phyloP scores from a whole-genome alignment of 2,797 vertebrate genomes.

The Esox masquinongy region DNA sequence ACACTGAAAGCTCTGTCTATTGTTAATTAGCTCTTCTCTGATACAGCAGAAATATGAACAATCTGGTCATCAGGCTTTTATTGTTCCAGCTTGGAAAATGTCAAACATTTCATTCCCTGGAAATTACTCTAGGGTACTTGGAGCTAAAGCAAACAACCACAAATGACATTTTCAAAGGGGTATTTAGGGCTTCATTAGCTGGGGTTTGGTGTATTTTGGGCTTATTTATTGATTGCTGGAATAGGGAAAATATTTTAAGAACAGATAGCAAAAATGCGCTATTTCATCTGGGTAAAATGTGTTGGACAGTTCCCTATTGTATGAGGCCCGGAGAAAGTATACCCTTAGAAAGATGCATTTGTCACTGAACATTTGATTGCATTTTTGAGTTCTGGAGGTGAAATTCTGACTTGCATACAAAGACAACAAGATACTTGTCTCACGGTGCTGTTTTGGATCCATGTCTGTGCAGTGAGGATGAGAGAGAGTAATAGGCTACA shows the following conservation, averaged over 20 bases:
- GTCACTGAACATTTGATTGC: constrained; percentile 37
- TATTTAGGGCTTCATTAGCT: constrained; percentile 46
- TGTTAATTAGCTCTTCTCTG: not conserved
- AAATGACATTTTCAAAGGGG: constrained; percentile 40
- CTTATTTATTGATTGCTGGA: constrained; percentile 57
- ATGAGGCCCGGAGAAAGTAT: constrained; percentile 30
- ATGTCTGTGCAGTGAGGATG: constrained; percentile 4
- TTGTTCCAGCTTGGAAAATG: constrained; percentile 16
- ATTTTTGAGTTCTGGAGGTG: constrained; percentile 32
- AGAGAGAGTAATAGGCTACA: not conserved
- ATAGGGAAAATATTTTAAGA: constrained; percentile 15
- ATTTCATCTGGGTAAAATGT: constrained; percentile 11
- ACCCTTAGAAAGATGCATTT: constrained; percentile 33
- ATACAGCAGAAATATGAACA: constrained; percentile 5
- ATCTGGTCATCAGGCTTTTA: constrained; percentile 12
- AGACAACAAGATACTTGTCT: constrained; percentile 43
- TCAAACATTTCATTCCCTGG: constrained; percentile 13
- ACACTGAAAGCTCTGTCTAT: not conserved
- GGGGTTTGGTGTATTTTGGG: constrained; percentile 44
- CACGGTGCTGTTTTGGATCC: constrained; percentile 20
- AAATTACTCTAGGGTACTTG: constrained; percentile 15
- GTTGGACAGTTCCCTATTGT: constrained; percentile 29
- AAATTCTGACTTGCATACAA: constrained; percentile 29
- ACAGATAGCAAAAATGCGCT: constrained; percentile 1
- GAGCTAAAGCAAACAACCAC: constrained; percentile 38